Base-by-base conservation (phyloP, 37 sponge, comb jelly and placozoan species). In the Diacarnus erythraeanus region DNA sequence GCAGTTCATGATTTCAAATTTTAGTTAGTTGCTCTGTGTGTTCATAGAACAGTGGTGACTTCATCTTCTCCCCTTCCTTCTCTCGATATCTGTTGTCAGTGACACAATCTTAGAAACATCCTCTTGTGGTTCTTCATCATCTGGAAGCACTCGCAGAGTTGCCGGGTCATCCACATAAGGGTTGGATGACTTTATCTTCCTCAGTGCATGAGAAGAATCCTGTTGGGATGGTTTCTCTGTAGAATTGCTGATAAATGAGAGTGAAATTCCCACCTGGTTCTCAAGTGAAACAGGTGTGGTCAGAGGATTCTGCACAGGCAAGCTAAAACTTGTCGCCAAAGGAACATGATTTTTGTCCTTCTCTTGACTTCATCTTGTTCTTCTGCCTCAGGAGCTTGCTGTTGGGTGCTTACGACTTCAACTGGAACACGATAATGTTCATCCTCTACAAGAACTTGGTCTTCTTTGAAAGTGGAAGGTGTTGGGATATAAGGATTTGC, bases 141-240 rank as follows among this genome's bases (percentile, higher is more conserved):
- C 64, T 30, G 64, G 64, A 12, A 63, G 18, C 64, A 63, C n/a
- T 8, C 5, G 17, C 31, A 9, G 4, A 63, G 64, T 63, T 9
- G 30, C 75, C 3, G 78, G 78, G 31, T 60, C 64, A 77, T 77
- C 78, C 20, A 80, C 59, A 44, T 69, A 80, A 42, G 54, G 57
- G 37, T 80, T 67, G 25, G 42, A 63, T 47, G 51, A 17, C 34
- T 25, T 65, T n/a, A n/a, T n/a, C 66, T 65, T 65, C 34, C 2
- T 31, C 35, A 30, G 2, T 34, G 15, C 66, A 30, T 25, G 12
- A 65, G 2, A 17, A 30, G 27, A 15, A 31, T 25, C 66, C 33
- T 30, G 66, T 17, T 18, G 10, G 5, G 66, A 17, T 30, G 31
- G 30, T 31, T 65, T 65, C 66, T 65, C 66, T 5, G 66, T 1